phyloP scores from a whole-genome alignment of 1,140 invertebrate genomes.

The Bombus waltoni region DNA sequence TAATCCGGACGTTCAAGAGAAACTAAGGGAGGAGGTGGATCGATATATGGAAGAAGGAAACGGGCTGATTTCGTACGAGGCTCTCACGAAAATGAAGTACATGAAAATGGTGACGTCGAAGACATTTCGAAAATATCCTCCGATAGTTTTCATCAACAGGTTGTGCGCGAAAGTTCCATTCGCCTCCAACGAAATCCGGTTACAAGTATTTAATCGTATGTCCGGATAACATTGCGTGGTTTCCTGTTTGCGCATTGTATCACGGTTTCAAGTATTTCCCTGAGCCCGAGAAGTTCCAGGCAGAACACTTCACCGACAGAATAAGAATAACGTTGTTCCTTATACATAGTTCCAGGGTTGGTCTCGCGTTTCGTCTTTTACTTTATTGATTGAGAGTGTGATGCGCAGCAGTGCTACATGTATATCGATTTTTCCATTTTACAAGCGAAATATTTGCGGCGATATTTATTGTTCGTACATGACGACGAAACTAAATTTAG shows the following conservation, averaged over 20 bases:
- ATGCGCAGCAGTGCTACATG: too few species aligned
- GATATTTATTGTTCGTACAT: too few species aligned
- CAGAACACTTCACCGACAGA: constrained; percentile 79
- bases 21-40: constrained; percentile 83
- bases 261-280: constrained; percentile 72
- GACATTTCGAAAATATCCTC: constrained; percentile 84
- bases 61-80: constrained; percentile 64
- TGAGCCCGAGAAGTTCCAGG: constrained; percentile 80
- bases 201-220: constrained; percentile 12
- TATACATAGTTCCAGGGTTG: constrained; percentile 84
- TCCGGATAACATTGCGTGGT: constrained; percentile 52
- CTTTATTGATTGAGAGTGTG: neutral
- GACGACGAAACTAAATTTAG: neutral
- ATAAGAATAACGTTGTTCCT: constrained; percentile 75
- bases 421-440: neutral
- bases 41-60: constrained; percentile 13
- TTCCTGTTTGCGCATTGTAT: constrained; percentile 70
- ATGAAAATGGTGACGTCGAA: constrained; percentile 79
- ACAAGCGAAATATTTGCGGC: neutral
- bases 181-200: constrained; percentile 39
- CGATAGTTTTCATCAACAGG: constrained; percentile 80
- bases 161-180: constrained; percentile 77
- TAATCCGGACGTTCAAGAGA: constrained; percentile 85
- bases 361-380: constrained; percentile 72
- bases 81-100: constrained; percentile 69